Evolutionary conservation across 2,797 vertebrate species (phyloP).

Genomic region (Molossus alvarezi): DNA sequence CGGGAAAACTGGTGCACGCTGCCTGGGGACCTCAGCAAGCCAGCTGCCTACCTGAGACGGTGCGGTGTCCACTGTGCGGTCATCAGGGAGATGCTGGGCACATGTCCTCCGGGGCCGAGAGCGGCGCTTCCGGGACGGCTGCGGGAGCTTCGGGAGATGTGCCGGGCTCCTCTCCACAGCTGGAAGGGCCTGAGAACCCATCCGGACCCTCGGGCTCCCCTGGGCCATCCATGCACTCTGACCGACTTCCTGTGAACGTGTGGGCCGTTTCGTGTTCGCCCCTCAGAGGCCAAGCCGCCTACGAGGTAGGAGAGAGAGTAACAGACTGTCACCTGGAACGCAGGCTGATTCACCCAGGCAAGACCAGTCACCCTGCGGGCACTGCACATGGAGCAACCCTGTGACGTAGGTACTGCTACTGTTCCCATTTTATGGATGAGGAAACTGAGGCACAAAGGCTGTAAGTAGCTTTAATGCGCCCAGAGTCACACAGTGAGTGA

Average conservation of each 20-base stretch:
- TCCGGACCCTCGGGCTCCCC: background rate
- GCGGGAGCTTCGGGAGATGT: background rate
- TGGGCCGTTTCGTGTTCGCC: too few species aligned
- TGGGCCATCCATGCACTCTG: background rate
- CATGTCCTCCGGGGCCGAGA: accelerated
- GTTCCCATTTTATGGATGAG: background rate
- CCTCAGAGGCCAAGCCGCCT: background rate
- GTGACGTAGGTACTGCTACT: accelerated
- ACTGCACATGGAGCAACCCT: background rate
- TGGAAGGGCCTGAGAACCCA: background rate
- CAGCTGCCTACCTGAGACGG: background rate
- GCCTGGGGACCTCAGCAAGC: background rate
- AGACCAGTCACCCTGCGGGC: background rate
- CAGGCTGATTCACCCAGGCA: background rate
- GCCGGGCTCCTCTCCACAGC: accelerated
- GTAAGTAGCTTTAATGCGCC: background rate
- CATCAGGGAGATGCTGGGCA: background rate
- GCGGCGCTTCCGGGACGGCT: accelerated
- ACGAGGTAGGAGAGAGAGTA: background rate
- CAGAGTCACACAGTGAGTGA: background rate
- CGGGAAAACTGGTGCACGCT: background rate
- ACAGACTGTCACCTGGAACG: background rate
- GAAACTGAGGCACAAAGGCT: background rate
- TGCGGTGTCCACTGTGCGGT: accelerated
- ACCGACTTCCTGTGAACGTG: background rate